Percentiles rank a stretch among this genome's conserved stretches.
Conservation (phyloP, 64 coral and sea anemone species). For the Actinia tenebrosa region DNA sequence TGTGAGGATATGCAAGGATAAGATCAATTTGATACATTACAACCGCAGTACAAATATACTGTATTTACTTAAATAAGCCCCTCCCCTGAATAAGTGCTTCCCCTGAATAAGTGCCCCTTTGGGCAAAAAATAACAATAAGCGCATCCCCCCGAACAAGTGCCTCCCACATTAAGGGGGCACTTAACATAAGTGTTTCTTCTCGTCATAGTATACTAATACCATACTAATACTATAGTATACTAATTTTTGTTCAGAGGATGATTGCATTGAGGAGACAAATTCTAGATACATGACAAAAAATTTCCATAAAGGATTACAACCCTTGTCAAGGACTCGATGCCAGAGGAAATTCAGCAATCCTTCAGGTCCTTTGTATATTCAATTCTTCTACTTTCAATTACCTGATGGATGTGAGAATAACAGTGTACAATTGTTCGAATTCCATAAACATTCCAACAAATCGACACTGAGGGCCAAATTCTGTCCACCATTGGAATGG, state of each 20-base stretch:
- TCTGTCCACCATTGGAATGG: not conserved
- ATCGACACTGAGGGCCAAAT: not conserved
- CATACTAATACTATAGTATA: no score
- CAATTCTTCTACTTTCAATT: not conserved
- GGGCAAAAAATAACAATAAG: no score
- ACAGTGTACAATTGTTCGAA: not conserved
- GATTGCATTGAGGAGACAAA: not conserved
- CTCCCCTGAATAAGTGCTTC: no score
- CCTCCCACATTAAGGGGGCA: no score
- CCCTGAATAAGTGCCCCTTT: no score
- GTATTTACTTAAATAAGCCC: no score
- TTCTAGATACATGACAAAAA: not conserved
- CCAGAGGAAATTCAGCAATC: not conserved
- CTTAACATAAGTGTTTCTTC: no score
- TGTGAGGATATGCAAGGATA: no score
- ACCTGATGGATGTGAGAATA: not conserved
- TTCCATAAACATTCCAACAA: not conserved
- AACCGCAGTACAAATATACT: no score
- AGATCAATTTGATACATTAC: no score
- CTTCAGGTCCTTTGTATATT: not conserved
- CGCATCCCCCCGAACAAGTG: no score
- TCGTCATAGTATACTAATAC: no score
- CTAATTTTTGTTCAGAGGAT: not conserved
- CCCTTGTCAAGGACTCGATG: not conserved
- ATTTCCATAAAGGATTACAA: not conserved